A percentile compares a stretch with the other conserved stretches of the same genome.
Conservation (phyloP, 2,797 vertebrate genomes). For the Sarcoramphus papa region DNA sequence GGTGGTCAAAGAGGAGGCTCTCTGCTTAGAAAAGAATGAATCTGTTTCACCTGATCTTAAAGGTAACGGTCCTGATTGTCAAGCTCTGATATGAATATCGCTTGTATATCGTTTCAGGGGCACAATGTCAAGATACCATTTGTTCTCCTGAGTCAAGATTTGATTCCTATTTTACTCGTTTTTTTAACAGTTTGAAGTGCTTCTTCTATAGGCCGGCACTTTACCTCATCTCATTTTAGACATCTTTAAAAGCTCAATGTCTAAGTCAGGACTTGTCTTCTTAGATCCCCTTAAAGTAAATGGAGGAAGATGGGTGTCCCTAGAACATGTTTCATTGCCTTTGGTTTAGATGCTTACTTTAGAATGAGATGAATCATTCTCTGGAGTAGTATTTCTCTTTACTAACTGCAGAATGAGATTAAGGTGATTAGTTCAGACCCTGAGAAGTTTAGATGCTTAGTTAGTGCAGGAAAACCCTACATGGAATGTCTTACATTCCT, state of each 20-base stretch:
- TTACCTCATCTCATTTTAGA: background rate
- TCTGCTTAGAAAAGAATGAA: conserved; percentile 41
- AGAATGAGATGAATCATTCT: background rate
- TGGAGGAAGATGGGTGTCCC: background rate
- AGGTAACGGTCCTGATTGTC: background rate
- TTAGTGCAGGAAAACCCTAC: background rate
- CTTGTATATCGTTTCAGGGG: background rate
- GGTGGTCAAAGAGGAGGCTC: conserved; percentile 55
- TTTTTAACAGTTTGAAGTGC: background rate
- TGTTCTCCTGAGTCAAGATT: background rate
- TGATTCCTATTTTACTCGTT: background rate
- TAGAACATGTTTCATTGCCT: background rate
- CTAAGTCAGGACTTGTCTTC: background rate
- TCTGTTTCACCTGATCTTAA: background rate
- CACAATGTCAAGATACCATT: background rate
- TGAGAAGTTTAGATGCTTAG: background rate
- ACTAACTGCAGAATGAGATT: background rate
- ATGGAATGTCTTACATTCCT: background rate
- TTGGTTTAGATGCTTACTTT: background rate
- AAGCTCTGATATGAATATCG: background rate
- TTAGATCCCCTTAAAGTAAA: background rate
- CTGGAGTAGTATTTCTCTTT: background rate
- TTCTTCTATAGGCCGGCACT: background rate
- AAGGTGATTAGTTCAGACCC: background rate
- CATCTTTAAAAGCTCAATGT: background rate